Base-by-base conservation (phyloP, 1,140 invertebrate genomes). In the Pachypeltis micranthus region DNA sequence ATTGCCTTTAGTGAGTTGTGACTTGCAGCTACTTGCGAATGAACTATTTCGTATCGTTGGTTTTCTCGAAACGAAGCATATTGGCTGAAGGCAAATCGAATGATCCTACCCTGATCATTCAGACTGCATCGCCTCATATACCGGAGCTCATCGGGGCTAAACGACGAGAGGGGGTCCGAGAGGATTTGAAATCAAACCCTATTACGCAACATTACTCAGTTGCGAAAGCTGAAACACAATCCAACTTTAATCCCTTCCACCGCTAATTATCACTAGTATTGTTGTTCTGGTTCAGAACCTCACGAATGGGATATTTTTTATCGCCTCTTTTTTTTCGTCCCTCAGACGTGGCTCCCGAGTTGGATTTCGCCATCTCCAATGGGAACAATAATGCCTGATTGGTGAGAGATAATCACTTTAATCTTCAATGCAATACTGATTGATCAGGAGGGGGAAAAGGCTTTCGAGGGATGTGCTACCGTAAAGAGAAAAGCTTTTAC, bases 301-400 rank as follows among this genome's bases (percentile, higher is more conserved):
- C 23, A 16, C 47, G 47, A 51, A 21, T 21, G 10, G 12, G 47
- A 21, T 51, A 10, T 51, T 39, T 39, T 39, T 39, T 10, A 10
- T 10, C 34, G 34, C n/a, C n/a, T 39, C 7, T 39, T 10, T 39
- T 39, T n/a, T 39, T 10, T n/a, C 34, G 7, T 7, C 34, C 34
- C 7, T 39, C 34, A 7, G 34, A 39, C 34, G n/a, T 10, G 34
- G n/a, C n/a, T 39, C n/a, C 34, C 34, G n/a, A 51, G 10, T 21
- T n/a, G n/a, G n/a, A n/a, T 51, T 51, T 21, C 21, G 3, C 7
- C 4, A 7, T 21, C 7, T 21, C 10, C 47, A 4, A 51, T 51
- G 47, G 47, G 47, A 51, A 51, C 47, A 51, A 51, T 51, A 51
- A 51, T 51, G 47, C 47, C 47, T 51, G 47, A 51, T 51, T 51